Evolutionary conservation across 2,113 vertebrate species (phyloP), one percentile per base, ranked within the genome.

Genomic region (Psilopsiagon aurifrons): DNA sequence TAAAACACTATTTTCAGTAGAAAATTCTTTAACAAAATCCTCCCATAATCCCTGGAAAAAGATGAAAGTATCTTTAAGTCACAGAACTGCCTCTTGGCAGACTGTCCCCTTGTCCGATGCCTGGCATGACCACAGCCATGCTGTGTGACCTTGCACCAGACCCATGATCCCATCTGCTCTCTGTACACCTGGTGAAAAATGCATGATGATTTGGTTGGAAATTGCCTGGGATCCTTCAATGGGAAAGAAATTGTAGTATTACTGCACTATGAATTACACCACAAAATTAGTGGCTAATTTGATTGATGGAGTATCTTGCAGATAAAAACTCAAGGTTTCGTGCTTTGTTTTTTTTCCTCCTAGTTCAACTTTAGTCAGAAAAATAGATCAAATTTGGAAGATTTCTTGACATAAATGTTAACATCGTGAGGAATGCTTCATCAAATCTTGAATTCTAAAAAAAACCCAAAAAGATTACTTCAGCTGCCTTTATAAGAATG

Each of bases 141-240:
- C 85, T 86, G 31, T 49, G 83, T 81, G 92, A 93, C 92, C 91
- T 92, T 59, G 83, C 5, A 1, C 29, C 49, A 90, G 70, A n/a
- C 24, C 71, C n/a, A 6, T 31, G 59, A 44, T 92, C 54, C 71
- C 62, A 74, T 77, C 79, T 94, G 70, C 70, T 89, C 31, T 44
- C 64, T 14, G 28, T 51, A n/a, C 20, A 84, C 62, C 74, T 68
- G 67, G 74, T 11, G 16, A 60, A 86, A 83, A 90, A 86, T 4
- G 13, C 27, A 8, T 2, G 1, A 49, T 28, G 68, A 1, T 0
- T 27, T 88, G n/a, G 18, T 54, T 90, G 74, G 49, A 70, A 91
- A 79, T 54, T 66, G 43, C 52, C 49, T 3, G 29, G 52, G 51
- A 71, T 55, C 35, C 70, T 69, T 35, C 29, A 60, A 20, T 27